phyloP scores from a whole-genome alignment of 2,888 invertebrate species.

The Muschampia plurimacula region DNA sequence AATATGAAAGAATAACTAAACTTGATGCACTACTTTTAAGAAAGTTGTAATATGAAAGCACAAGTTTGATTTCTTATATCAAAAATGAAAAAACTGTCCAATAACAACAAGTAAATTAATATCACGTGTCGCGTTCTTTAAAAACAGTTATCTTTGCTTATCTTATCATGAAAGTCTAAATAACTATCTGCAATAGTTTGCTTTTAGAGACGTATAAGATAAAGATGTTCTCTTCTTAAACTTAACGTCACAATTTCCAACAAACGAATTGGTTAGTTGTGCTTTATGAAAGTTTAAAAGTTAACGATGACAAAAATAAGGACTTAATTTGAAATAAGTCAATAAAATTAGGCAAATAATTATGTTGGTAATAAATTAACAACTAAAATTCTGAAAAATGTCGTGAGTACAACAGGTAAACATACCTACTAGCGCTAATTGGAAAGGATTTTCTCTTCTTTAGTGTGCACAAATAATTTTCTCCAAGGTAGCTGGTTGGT shows the following conservation, averaged over 20 bases:
- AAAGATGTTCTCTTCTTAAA: slow-evolving; percentile 18
- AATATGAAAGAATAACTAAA: too few species aligned
- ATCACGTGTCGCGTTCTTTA: slow-evolving; percentile 10
- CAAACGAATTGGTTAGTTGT: background rate
- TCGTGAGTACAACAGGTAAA: too few species aligned
- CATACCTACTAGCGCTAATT: too few species aligned
- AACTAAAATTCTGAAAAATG: too few species aligned
- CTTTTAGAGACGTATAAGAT: slow-evolving; percentile 14
- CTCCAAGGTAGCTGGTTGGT: too few species aligned
- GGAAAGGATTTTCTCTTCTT: background rate
- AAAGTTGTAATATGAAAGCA: background rate
- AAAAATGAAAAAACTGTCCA: background rate
- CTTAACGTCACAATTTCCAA: background rate
- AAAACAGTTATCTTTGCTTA: slow-evolving; percentile 13
- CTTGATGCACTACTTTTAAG: background rate
- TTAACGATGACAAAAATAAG: background rate
- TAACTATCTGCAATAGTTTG: background rate
- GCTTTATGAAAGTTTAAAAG: background rate
- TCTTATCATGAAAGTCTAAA: slow-evolving; percentile 15
- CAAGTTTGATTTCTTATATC: background rate
- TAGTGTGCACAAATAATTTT: too few species aligned
- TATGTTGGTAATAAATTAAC: background rate
- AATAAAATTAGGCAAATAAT: background rate
- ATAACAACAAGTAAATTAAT: slow-evolving; percentile 10
- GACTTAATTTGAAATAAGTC: background rate